phyloP scores from a whole-genome alignment of 2,113 vertebrate species.

The Holacanthus passer region DNA sequence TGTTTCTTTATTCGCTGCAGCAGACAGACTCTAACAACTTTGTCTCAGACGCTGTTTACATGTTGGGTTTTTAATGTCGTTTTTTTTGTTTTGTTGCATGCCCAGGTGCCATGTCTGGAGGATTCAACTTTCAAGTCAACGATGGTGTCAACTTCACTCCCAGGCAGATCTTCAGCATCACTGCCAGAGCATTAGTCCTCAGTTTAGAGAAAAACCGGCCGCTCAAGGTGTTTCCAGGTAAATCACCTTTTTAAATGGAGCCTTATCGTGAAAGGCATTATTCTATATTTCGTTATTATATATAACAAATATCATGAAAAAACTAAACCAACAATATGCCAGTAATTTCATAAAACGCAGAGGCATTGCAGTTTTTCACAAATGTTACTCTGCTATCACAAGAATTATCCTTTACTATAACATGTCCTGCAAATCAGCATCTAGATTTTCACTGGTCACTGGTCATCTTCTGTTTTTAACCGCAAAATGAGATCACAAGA shows the following conservation, averaged over 20 bases:
- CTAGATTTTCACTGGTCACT: not conserved
- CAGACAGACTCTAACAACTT: not conserved
- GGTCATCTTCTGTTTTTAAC: not conserved
- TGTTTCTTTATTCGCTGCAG: not conserved
- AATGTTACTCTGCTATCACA: too few species aligned
- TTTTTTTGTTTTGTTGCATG: slow-evolving; percentile 20
- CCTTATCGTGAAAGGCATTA: not conserved
- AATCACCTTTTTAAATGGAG: slow-evolving; percentile 19
- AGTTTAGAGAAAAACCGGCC: slow-evolving; percentile 87
- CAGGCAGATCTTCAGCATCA: slow-evolving; percentile 91
- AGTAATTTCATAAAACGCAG: not conserved
- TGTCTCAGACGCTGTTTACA: not conserved
- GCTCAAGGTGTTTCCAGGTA: slow-evolving; percentile 91
- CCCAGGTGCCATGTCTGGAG: slow-evolving; percentile 90
- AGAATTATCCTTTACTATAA: not conserved
- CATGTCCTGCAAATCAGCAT: not conserved
- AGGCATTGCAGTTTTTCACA: too few species aligned
- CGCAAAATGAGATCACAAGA: too few species aligned
- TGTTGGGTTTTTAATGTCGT: not conserved
- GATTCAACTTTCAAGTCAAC: slow-evolving; percentile 93
- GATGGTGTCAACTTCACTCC: slow-evolving; percentile 92
- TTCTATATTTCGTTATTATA: not conserved
- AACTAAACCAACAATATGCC: not conserved
- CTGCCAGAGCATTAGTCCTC: slow-evolving; percentile 84
- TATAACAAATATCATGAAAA: not conserved